Base-by-base conservation (phyloP, 2,113 vertebrate species). In the Equus quagga region DNA sequence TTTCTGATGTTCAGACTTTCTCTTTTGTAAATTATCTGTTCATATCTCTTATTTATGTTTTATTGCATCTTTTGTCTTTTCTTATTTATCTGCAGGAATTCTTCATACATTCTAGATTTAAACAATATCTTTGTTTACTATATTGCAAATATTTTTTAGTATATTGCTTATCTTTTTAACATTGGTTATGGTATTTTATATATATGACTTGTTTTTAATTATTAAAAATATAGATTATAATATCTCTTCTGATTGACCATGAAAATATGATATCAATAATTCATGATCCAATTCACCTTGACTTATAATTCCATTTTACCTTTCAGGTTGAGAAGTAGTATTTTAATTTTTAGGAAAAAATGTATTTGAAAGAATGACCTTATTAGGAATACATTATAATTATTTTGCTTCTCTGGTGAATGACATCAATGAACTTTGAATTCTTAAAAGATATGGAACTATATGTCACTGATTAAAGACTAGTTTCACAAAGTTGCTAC, bases 221-320 rank as follows among this genome's bases (percentile, higher is more conserved):
- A 84, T 88, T 93, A 41, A 95, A 91, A 88, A 67, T 90, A 1
- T 85, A 82, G 5, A 60, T 51, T 90, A 58, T 69, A 69, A 73
- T 96, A 31, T 91, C 46, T 76, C 17, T 70, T 95, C 44, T 91
- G n/a, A n/a, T 72, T 96, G 19, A 75, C 36, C 15, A 72, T 33
- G 9, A 91, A 95, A 79, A 33, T 36, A 6, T 78, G 84, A 60
- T 89, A 81, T n/a, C 33, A 87, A 88, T 75, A 84, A 73, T 94
- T 94, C n/a, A 65, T 86, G 6, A 31, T 83, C 19, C 9, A 89
- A 14, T 73, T 96, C 11, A 54, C 79, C 58, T 83, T 96, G 72
- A 94, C 31, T 94, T 97, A 75, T 75, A 89, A 28, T 86, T 91
- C 4, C 18, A 94, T 82, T 5, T 96, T 95, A 65, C 93, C 31